phyloP scores from a whole-genome alignment of 2,888 invertebrate species.

The Lobophora halterata region DNA sequence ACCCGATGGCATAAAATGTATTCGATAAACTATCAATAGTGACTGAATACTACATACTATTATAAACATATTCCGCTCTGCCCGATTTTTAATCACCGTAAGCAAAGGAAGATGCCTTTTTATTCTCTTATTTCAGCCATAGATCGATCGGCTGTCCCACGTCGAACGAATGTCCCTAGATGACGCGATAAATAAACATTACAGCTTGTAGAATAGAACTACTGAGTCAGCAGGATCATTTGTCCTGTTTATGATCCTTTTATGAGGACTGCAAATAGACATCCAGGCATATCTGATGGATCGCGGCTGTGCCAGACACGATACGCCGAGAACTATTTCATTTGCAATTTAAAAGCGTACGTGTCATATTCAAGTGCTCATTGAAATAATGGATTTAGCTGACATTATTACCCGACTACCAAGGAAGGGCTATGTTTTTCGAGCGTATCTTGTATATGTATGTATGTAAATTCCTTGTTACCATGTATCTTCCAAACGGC shows the following conservation, averaged over 20 bases:
- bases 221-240: slow-evolving; percentile 36
- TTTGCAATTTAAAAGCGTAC: slow-evolving; percentile 47
- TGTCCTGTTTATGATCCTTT: slow-evolving; percentile 46
- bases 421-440: too few relatives aligned
- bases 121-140: too few relatives aligned
- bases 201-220: slow-evolving; percentile 15
- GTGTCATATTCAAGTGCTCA: slow-evolving; percentile 28
- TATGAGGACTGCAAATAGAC: slow-evolving; percentile 47
- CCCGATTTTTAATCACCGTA: too few relatives aligned
- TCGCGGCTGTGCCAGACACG: slow-evolving; percentile 41
- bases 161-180: slow-evolving; percentile 22
- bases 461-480: too few relatives aligned
- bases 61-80: too few relatives aligned
- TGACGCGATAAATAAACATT: slow-evolving; percentile 27
- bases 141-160: slow-evolving; percentile 2
- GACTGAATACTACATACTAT: too few relatives aligned
- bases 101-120: too few relatives aligned
- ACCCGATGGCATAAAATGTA: slow-evolving; percentile 14
- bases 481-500: too few relatives aligned
- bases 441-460: too few relatives aligned
- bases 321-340: slow-evolving; percentile 57
- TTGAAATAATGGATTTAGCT: slow-evolving; percentile 21
- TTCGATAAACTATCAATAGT: slow-evolving; percentile 20
- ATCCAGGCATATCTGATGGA: slow-evolving; percentile 48
- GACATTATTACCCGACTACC: slow-evolving; percentile 23